Percentiles rank a stretch among this genome's conserved stretches.
These are phyloP conservation scores for Danaus plexippus DNA, from an alignment of 1,140 invertebrate genomes.

Conservation along the genomic window DNA sequence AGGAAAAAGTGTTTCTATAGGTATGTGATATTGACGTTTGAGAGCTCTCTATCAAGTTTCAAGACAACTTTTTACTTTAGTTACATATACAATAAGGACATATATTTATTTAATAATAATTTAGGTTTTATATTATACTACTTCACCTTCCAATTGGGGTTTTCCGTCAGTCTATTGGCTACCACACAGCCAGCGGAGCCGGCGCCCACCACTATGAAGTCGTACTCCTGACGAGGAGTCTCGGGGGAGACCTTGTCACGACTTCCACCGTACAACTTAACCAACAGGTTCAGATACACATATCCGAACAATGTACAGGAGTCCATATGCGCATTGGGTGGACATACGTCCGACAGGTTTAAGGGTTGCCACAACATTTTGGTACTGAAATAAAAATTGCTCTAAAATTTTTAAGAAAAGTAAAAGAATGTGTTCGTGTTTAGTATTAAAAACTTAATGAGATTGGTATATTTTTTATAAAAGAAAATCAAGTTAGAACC, in stretches of 20 bases:
- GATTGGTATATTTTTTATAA: too few species aligned
- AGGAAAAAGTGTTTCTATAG: background rate
- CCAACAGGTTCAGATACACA: slow-evolving; percentile 30
- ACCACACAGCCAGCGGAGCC: slow-evolving; percentile 67
- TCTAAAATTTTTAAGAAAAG: too few species aligned
- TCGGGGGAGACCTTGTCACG: slow-evolving; percentile 9
- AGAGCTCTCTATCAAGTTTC: background rate
- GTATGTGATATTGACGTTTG: background rate
- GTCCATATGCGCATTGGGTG: slow-evolving; percentile 17
- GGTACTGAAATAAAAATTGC: too few species aligned
- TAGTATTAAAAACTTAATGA: too few species aligned
- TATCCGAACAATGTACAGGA: slow-evolving; percentile 29
- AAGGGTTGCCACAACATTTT: slow-evolving; percentile 31
- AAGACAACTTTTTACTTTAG: background rate
- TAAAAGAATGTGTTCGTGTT: too few species aligned
- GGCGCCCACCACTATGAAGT: slow-evolving; percentile 35
- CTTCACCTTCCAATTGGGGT: slow-evolving; percentile 67
- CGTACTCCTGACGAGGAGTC: slow-evolving; percentile 17
- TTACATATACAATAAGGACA: too few species aligned
- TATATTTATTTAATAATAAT: too few species aligned
- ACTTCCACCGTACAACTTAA: slow-evolving; percentile 26
- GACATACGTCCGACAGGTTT: slow-evolving; percentile 29
- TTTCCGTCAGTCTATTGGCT: slow-evolving; percentile 73
- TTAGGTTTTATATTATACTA: too few species aligned
- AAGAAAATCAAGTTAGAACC: too few species aligned